phyloP scores from a whole-genome alignment of 2,113 vertebrate genomes.

The Apaloderma vittatum region DNA sequence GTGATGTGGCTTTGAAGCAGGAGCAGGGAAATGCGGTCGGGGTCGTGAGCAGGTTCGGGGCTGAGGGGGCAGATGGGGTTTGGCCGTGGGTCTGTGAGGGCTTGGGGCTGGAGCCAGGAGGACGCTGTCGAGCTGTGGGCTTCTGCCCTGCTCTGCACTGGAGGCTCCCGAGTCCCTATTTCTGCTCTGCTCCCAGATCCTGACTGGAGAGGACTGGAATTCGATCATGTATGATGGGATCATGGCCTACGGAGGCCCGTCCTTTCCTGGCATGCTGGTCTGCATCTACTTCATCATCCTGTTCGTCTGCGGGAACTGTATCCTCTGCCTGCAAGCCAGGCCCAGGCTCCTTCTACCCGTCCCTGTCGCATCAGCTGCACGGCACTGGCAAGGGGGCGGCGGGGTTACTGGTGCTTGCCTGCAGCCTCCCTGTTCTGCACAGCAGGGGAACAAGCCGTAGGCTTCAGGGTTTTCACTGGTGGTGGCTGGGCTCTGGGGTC shows the following conservation, averaged over 20 bases:
- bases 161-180: neutral
- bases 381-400: neutral
- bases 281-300: conserved; percentile 95
- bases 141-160: neutral
- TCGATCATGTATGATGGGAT: conserved; percentile 95
- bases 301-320: conserved; percentile 96
- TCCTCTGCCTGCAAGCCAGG: conserved; percentile 73
- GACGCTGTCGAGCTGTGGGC: neutral
- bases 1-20: neutral
- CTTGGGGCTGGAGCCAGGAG: neutral
- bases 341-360: neutral
- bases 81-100: neutral
- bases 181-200: conserved; percentile 78
- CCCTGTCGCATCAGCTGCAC: neutral
- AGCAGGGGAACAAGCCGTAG: neutral
- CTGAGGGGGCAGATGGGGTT: neutral
- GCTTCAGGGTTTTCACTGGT: neutral
- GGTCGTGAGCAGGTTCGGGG: neutral
- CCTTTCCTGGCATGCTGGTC: conserved; percentile 91
- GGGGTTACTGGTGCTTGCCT: neutral
- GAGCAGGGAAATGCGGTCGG: neutral
- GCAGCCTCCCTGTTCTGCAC: neutral
- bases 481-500: neutral
- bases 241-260: conserved; percentile 92
- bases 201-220: conserved; percentile 96